phyloP scores from a whole-genome alignment of 2,113 vertebrate genomes.

The Eidolon helvum region DNA sequence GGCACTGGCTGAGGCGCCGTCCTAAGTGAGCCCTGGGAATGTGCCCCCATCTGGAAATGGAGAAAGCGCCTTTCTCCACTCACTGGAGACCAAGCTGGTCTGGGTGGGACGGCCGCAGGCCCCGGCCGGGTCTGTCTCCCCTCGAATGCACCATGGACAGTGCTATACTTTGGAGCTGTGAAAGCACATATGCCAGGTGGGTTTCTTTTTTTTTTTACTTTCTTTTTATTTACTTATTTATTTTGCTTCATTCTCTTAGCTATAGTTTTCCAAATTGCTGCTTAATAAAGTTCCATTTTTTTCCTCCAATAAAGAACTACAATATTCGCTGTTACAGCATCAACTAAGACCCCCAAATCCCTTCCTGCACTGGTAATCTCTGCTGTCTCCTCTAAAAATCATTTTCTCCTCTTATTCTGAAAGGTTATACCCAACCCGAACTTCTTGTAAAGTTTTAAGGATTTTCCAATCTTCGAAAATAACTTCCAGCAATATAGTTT shows the following conservation, averaged over 20 bases:
- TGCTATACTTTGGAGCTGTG: accelerated
- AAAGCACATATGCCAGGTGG: background rate
- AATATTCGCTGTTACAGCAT: background rate
- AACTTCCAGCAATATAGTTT: background rate
- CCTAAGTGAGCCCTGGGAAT: background rate
- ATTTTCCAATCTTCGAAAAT: background rate
- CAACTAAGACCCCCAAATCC: background rate
- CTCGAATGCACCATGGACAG: accelerated
- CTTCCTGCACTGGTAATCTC: background rate
- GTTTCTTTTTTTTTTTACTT: background rate
- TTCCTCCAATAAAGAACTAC: background rate
- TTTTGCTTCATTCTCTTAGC: background rate
- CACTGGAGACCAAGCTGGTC: background rate
- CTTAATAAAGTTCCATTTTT: background rate
- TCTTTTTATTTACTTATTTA: too few relatives aligned
- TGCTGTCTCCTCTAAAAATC: background rate
- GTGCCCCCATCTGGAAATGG: too few relatives aligned
- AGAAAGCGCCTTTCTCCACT: background rate
- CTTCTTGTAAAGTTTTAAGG: background rate
- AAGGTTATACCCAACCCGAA: background rate
- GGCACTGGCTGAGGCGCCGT: background rate
- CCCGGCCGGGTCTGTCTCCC: too few relatives aligned
- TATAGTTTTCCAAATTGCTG: background rate
- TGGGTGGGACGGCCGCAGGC: accelerated
- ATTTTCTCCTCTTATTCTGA: background rate